These are phyloP conservation scores for Forbesichthys agassizii DNA, from an alignment of 2,113 vertebrate genomes.

Conservation along the genomic window DNA sequence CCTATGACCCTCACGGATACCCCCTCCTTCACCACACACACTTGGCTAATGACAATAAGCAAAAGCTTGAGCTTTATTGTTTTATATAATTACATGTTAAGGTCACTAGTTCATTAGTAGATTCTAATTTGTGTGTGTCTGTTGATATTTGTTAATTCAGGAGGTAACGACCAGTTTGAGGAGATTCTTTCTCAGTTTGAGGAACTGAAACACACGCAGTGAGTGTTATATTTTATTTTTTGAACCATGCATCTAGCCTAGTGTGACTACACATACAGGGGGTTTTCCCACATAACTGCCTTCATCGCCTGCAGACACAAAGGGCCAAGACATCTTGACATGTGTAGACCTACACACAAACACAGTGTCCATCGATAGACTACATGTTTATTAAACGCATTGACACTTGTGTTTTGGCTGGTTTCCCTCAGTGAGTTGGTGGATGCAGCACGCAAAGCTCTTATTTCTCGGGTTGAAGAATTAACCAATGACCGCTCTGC, in stretches of 20 bases:
- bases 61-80: too few relatives aligned
- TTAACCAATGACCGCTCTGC: constrained; percentile 76
- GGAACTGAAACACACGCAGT: constrained; percentile 79
- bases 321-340: not conserved
- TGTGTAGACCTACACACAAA: not conserved
- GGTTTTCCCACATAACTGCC: constrained; percentile 3
- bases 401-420: not conserved
- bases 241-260: not conserved
- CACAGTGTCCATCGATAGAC: not conserved
- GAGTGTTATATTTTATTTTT: constrained; percentile 50
- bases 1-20: too few relatives aligned
- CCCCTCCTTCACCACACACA: not conserved
- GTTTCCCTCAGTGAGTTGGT: constrained; percentile 59
- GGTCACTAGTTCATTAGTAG: too few relatives aligned
- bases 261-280: not conserved
- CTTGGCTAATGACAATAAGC: too few relatives aligned
- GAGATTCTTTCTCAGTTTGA: constrained; percentile 76
- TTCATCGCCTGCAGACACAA: too few relatives aligned
- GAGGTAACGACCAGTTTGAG: constrained; percentile 72
- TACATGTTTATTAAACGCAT: not conserved
- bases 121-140: not conserved
- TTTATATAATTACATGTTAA: too few relatives aligned
- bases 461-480: constrained; percentile 77
- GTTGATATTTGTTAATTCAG: constrained; percentile 51
- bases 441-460: constrained; percentile 74